Percentiles rank a stretch among this genome's conserved stretches.
Conservation (phyloP, 2,888 invertebrate species). For the Ditylenchus weischeri region DNA sequence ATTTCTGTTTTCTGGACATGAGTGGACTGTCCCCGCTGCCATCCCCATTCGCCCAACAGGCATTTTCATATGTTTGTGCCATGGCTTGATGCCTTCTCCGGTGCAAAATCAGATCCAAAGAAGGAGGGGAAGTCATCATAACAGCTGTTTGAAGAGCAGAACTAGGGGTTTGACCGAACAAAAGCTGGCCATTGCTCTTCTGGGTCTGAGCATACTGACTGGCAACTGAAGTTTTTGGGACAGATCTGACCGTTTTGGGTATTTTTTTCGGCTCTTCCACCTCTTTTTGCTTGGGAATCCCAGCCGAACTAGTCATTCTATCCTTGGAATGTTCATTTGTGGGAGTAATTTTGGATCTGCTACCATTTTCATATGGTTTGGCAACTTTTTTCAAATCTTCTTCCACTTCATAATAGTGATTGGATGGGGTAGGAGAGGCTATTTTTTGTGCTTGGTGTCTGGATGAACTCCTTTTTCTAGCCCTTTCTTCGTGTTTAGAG, state of each 20-base stretch:
- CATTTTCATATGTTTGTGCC: conserved; percentile 7
- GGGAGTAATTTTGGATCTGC: not conserved
- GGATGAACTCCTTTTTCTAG: not conserved
- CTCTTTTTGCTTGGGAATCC: not conserved
- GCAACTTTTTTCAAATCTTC: not conserved
- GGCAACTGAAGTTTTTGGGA: not conserved
- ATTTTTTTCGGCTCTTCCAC: not conserved
- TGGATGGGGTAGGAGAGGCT: not conserved
- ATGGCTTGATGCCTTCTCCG: conserved; percentile 9
- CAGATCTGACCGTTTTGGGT: not conserved
- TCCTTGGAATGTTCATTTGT: not conserved
- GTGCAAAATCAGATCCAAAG: not conserved
- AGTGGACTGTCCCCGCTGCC: conserved; percentile 2
- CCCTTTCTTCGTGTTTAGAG: too few species aligned
- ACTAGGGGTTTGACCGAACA: not conserved
- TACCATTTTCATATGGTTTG: not conserved
- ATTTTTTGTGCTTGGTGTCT: not conserved
- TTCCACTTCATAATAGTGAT: conserved; percentile 6
- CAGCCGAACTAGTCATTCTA: conserved; percentile 9
- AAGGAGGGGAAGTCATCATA: not conserved
- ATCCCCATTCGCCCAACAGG: not conserved
- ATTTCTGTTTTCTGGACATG: conserved; percentile 11
- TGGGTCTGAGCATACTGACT: too few species aligned
- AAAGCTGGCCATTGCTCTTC: not conserved
- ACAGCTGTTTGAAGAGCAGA: conserved; percentile 1